Percentiles rank a stretch among this genome's conserved stretches.
Conservation (phyloP, 2,113 vertebrate species). For the Coptodon bakossiorum region DNA sequence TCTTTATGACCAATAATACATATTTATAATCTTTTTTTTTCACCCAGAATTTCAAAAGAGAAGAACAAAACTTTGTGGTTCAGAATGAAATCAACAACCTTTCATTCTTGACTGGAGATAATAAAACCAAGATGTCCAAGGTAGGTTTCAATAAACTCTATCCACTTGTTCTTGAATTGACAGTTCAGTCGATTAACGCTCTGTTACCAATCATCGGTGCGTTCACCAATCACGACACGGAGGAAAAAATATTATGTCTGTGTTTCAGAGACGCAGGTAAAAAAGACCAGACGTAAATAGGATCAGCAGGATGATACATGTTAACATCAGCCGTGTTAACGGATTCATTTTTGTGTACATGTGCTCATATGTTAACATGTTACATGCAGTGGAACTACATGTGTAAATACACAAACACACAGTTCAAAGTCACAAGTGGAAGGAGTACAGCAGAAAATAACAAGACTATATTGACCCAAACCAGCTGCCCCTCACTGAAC, state of each 20-base stretch:
- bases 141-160: constrained; percentile 59
- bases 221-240: neutral
- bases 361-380: constrained; percentile 10
- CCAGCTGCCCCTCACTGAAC: neutral
- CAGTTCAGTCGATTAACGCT: neutral
- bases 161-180: neutral
- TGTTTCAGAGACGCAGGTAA: neutral
- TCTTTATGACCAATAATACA: neutral
- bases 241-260: neutral
- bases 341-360: neutral
- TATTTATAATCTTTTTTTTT: neutral
- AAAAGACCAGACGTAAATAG: neutral
- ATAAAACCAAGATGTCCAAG: constrained; percentile 98
- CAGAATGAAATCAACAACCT: constrained; percentile 99
- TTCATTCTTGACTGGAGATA: constrained; percentile 95
- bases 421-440: neutral
- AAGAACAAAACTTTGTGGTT: constrained; percentile 99
- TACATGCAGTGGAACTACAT: neutral
- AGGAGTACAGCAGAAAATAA: neutral
- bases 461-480: neutral
- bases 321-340: constrained; percentile 16
- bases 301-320: neutral
- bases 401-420: neutral
- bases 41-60: constrained; percentile 94
- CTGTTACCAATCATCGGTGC: neutral